Evolutionary conservation across 2,797 vertebrate genomes (phyloP).

Genomic region (Arnoldichthys spilopterus): DNA sequence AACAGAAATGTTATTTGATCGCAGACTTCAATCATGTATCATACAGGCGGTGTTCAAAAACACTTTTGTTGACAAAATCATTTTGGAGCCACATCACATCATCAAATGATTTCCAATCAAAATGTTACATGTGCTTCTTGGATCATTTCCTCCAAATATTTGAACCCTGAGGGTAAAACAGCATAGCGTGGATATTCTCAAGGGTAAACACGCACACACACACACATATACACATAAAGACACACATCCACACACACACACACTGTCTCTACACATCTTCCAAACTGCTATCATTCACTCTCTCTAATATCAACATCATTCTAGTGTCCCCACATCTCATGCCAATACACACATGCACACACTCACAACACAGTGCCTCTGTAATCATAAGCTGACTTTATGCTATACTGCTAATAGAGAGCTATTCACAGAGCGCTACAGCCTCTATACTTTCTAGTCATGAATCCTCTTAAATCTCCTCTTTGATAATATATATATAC

Average conservation of each 20-base stretch:
- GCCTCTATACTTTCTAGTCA: background rate
- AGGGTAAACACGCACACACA: conserved; percentile 36
- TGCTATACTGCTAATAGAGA: background rate
- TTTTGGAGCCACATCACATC: conserved; percentile 41
- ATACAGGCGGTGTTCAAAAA: conserved; percentile 36
- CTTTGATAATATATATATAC: background rate
- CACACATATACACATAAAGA: conserved; percentile 23
- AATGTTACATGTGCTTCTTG: conserved; percentile 59
- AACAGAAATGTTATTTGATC: conserved; percentile 48
- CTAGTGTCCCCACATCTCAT: conserved; percentile 25
- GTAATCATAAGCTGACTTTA: conserved; percentile 21
- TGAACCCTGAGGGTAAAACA: conserved; percentile 48
- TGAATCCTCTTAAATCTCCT: background rate
- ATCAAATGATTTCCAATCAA: conserved; percentile 50
- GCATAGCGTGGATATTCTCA: conserved; percentile 34
- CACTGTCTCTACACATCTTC: conserved; percentile 23
- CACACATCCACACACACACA: conserved; percentile 10
- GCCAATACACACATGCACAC: conserved; percentile 14
- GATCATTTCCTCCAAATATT: conserved; percentile 44
- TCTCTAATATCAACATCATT: conserved; percentile 38
- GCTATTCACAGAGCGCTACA: conserved; percentile 6
- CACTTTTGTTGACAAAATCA: conserved; percentile 46
- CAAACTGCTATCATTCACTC: conserved; percentile 45
- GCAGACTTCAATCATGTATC: conserved; percentile 34
- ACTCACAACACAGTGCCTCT: conserved; percentile 8